Base-by-base conservation (phyloP, 1,140 invertebrate genomes). In the Aphidius gifuensis region DNA sequence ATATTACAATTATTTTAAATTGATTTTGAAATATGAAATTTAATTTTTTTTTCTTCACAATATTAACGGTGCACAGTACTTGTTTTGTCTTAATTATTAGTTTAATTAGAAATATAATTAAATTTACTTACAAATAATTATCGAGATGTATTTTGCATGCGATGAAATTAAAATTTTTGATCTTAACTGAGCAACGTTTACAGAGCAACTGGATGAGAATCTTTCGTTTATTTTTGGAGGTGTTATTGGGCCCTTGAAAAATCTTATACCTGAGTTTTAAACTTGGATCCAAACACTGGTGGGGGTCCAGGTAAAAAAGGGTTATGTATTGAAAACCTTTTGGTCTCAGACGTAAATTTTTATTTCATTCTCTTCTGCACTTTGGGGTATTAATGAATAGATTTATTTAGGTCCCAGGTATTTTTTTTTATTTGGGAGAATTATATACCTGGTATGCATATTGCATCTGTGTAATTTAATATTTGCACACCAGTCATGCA, bases 291-390 rank as follows among this genome's bases (percentile, higher is more conserved):
- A 3, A 32, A 32, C 23, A 32, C 65, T 47, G 68, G 71, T 69
- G 70, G 66, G 75, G 79, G 75, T 73, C 74, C 78, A 78, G 74
- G 76, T 77, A 72, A 67, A 72, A 78, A 80, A 77, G 76, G 78
- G 74, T 79, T 79, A 74, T 59, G 60, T 32, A 32, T 32, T 32
- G 43, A 58, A 39, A 55, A 32, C 67, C 69, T 64, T 69, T 64
- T 64, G 72, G 70, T 66, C 68, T 67, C 66, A 48, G 53, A 55
- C 51, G 51, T 42, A 11, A 21, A 5, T 6, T 11, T 49, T 49
- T 65, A 64, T 63, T 45, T 61, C 67, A 60, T 69, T 64, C 68
- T 68, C 66, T 69, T 65, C 38, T 56, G 16, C 42, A 39, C n/a
- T 51, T 43, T 48, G 43, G 53, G 44, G 9, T 16, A 47, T 9